These are phyloP conservation scores for Beroe forskalii DNA, from an alignment of 37 sponge, comb jelly and placozoan species.

Conservation along the genomic window DNA sequence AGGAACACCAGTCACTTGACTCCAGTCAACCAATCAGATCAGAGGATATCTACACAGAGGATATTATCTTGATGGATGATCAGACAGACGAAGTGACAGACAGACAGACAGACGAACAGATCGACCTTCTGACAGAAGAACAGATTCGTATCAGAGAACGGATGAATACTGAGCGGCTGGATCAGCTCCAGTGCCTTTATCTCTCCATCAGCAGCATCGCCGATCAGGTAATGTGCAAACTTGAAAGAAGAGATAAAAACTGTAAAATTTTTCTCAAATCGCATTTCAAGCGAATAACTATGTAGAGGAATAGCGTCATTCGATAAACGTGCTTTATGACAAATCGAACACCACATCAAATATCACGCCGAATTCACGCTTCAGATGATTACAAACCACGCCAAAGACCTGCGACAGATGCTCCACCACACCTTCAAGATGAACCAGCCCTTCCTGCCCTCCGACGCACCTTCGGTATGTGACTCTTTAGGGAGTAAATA, in stretches of 20 bases:
- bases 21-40: background rate
- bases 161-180: background rate
- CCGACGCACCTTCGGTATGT: too few species aligned
- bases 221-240: slow-evolving; percentile 60
- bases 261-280: too few species aligned
- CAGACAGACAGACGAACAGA: background rate
- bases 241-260: too few species aligned
- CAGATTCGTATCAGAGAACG: too few species aligned
- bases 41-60: too few species aligned
- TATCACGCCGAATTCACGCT: background rate
- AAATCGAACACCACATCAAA: too few species aligned
- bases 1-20: background rate
- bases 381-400: slow-evolving; percentile 35
- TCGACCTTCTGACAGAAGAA: background rate
- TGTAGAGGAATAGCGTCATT: background rate
- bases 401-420: slow-evolving; percentile 47
- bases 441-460: slow-evolving; percentile 15
- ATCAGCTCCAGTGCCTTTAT: slow-evolving; percentile 15
- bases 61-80: too few species aligned
- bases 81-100: background rate
- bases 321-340: background rate
- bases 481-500: too few species aligned
- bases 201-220: slow-evolving; percentile 23
- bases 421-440: slow-evolving; percentile 55
- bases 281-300: too few species aligned